Base-by-base conservation (phyloP, 2,113 vertebrate genomes). In the Nibea coibor region DNA sequence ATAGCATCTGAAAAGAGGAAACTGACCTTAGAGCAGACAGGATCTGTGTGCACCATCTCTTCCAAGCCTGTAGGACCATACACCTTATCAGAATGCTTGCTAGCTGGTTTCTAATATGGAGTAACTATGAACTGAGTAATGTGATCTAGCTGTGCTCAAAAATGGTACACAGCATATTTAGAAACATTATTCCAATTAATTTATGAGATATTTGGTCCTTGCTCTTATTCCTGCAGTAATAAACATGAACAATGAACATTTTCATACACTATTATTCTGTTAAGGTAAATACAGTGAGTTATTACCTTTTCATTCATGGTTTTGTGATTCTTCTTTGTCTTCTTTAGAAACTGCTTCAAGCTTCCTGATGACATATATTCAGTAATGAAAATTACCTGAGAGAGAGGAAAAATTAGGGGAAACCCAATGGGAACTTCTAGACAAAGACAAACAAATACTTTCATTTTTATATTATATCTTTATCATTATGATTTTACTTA, bases 361-460 rank as follows among this genome's bases (percentile, higher is more conserved):
- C 98, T 99, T 64, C 98, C 98, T 39, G 98, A 99, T 71, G 98
- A 99, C 98, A 99, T 99, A 75, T 99, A 99, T 85, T 99, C 98
- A 22, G 98, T 99, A 78, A 99, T 99, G 94, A 99, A 99, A 94
- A 99, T 99, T 20, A 99, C 98, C 98, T 99, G 86, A 68, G 5
- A n/a, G 14, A 70, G 22, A 77, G 16, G 24, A 66, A 65, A 64
- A 54, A 61, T 72, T 2, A 65, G 4, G 16, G 42, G 54, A 61
- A 64, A 42, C 6, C 0, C 39, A 6, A 14, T n/a, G 2, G 5
- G 0, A 39, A 39, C 8, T 39, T 39, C 31, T 5, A 53, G 26
- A 80, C 20, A 72, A 65, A 81, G 51, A 15, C 39, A 53, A 22
- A 35, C 7, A 58, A 24, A 63, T 2, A 56, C 2, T 14, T 9